Base-by-base conservation (phyloP, 1,140 invertebrate genomes). In the Drosophila neocordata region DNA sequence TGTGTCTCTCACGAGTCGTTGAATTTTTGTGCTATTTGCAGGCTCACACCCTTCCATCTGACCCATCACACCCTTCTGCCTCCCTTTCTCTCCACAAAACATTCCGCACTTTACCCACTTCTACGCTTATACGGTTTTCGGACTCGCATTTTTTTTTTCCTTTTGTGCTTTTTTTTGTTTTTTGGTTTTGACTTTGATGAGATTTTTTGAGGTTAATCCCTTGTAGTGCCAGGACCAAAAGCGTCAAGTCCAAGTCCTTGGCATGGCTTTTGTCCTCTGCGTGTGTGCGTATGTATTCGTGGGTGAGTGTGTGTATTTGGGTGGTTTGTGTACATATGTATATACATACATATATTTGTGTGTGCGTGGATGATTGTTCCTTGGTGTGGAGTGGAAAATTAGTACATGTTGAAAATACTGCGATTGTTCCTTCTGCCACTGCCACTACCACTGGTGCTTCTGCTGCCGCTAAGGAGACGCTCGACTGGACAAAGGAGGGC, bases 131-230 rank as follows among this genome's bases (percentile, higher is more conserved):
- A 22, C 24, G 34, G 11, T 65, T 77, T 65, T 67, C 65, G 76
- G 75, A 73, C 66, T 69, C 67, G 41, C 24, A 31, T 6, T 31
- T 6, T 56, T 60, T 74, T 34, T 67, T 57, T 27, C 58, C 64
- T 67, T 59, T 74, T 64, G 4, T 0, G 27, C 8, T 53, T 67
- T 76, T 76, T 73, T 69, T 67, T 66, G 61, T 52, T 53, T 77
- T 74, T 88, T 77, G 83, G 76, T 78, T 88, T 82, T 88, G 83
- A 88, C 83, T 88, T 88, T 88, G 83, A 88, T 88, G 83, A 88
- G 83, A 88, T 88, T 88, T 88, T 88, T 88, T 88, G 83, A 88
- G 83, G 83, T 88, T 88, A 88, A 88, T 88, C 83, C 83, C 79
- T 88, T 88, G 83, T 83, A 88, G 83, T 88, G 83, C 79, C 76